Evolutionary conservation across 2,797 vertebrate species (phyloP), one percentile per base, ranked within the genome.

Genomic region (Hephaestus fuliginosus): DNA sequence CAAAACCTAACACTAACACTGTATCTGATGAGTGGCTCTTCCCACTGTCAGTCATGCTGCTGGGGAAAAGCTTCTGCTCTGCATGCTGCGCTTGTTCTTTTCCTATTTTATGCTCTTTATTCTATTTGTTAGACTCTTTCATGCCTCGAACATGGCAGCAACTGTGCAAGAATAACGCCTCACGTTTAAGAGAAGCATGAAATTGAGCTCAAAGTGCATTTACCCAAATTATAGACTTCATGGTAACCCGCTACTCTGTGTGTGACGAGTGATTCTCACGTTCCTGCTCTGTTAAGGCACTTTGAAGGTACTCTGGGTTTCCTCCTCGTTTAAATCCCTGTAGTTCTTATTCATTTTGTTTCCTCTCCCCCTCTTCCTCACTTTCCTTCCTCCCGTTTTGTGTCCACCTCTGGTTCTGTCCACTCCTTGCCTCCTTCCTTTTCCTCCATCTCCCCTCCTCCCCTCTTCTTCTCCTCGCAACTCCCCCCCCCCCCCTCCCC

Each of bases 201-300:
- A 33, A 25, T 81, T 55, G 49, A 17, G 48, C 57, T 7, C 14
- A 86, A 60, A 39, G 17, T 20, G 5, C 25, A 53, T 22, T 46
- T 9, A 36, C 48, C 30, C 73, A 39, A 73, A 74, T 74, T 10
- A 53, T 44, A 65, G 10, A 67, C 70, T 57, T 36, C 9, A 30
- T 20, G 51, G 9, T 36, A 70, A 76, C 57, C n/a, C 51, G 28
- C 36, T 36, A 30, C 30, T 70, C 14, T 70, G 72, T 61, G 51
- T 51, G 53, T 70, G 44, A 70, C 36, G 20, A 46, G 25, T 76
- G 44, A 76, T 73, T 82, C 53, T 85, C 80, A 85, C 88, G 88
- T 78, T 91, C 90, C 93, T 89, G 95, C 95, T 95, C 88, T 94
- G 91, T 96, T 91, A 62, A 75, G 85, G 81, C 70, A 80, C 61